phyloP scores from a whole-genome alignment of 2,888 invertebrate genomes.

The Furcula furcula region DNA sequence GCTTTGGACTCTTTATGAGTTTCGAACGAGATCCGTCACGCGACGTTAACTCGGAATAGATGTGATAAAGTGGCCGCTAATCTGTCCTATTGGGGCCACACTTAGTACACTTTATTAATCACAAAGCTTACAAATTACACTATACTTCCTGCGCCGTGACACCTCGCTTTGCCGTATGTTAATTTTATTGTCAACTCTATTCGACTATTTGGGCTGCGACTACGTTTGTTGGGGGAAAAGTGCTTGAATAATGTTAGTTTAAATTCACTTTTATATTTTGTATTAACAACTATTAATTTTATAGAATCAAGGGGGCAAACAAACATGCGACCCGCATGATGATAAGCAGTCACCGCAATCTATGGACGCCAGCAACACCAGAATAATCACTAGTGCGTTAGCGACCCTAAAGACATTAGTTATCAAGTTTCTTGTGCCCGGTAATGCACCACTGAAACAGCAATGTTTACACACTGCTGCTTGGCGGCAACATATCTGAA shows the following conservation, averaged over 20 bases:
- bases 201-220: conserved; percentile 69
- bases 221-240: conserved; percentile 60
- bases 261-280: conserved; percentile 29
- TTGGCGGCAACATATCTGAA: no score
- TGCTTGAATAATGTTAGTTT: conserved; percentile 47
- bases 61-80: conserved; percentile 81
- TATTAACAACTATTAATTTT: no score
- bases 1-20: conserved; percentile 81
- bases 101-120: conserved; percentile 82
- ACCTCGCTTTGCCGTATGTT: conserved; percentile 72
- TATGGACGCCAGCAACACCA: no score
- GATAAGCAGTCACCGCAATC: no score
- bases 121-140: conserved; percentile 81
- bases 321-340: no score
- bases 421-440: no score
- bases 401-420: no score
- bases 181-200: conserved; percentile 75
- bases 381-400: no score
- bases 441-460: no score
- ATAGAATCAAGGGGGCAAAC: no score
- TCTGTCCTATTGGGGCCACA: conserved; percentile 81
- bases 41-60: conserved; percentile 79
- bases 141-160: conserved; percentile 78
- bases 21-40: conserved; percentile 81
- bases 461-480: no score